Percentiles rank a stretch among this genome's conserved stretches.
These are phyloP conservation scores for Sarotherodon lohbergeri DNA, from an alignment of 2,113 vertebrate species.

Conservation along the genomic window DNA sequence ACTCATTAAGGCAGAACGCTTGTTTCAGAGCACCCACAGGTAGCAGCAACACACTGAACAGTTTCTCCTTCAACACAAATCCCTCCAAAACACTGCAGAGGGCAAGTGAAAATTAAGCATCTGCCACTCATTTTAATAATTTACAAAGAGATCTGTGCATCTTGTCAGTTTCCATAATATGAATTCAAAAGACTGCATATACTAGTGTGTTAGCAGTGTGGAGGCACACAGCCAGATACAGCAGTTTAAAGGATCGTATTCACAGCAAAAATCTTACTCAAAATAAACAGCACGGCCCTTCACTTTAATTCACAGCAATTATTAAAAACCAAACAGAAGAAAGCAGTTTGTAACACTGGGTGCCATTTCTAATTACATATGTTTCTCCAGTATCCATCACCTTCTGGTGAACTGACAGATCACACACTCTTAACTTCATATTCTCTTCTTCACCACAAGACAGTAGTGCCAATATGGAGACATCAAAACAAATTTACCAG, in stretches of 20 bases:
- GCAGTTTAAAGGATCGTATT: neutral
- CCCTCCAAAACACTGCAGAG: neutral
- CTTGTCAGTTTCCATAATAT: neutral
- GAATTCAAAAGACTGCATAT: neutral
- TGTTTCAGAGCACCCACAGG: neutral
- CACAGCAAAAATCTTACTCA: neutral
- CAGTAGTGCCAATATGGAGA: neutral
- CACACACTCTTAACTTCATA: neutral
- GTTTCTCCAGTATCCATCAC: neutral
- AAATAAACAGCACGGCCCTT: neutral
- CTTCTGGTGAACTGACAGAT: neutral
- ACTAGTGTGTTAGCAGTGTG: neutral
- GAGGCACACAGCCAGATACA: neutral
- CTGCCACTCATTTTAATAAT: neutral
- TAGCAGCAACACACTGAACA: neutral
- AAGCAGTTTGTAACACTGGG: neutral
- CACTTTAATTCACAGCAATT: neutral
- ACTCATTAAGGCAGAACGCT: neutral
- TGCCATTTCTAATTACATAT: neutral
- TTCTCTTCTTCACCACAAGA: neutral
- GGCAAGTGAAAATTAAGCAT: neutral
- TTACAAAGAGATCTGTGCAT: neutral
- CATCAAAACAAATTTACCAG: neutral
- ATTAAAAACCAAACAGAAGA: neutral
- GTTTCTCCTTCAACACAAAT: neutral